These are phyloP conservation scores for Psettodes erumei DNA, from an alignment of 2,113 vertebrate genomes.

Conservation along the genomic window DNA sequence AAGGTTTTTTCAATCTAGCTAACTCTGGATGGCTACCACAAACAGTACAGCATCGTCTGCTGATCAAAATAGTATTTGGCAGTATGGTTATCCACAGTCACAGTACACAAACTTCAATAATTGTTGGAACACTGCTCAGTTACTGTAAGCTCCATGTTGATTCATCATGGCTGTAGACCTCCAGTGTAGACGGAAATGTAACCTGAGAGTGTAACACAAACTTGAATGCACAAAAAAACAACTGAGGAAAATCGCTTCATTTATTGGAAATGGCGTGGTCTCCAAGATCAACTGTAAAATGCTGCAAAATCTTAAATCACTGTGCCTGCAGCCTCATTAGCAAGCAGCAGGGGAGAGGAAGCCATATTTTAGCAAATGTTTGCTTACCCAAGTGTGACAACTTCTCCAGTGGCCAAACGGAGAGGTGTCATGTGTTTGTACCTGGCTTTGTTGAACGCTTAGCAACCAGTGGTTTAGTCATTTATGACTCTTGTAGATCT, in stretches of 20 bases:
- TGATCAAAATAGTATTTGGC: conserved; percentile 27
- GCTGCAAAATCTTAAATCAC: conserved; percentile 38
- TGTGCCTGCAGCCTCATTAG: conserved; percentile 58
- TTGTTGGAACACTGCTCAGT: conserved; percentile 31
- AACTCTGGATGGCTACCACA: conserved; percentile 3
- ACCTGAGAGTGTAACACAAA: conserved; percentile 46
- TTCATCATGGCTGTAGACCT: conserved; percentile 38
- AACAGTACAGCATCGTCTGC: conserved; percentile 15
- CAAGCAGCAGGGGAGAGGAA: conserved; percentile 31
- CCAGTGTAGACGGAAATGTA: conserved; percentile 33
- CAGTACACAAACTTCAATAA: conserved; percentile 30
- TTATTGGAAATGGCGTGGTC: conserved; percentile 32
- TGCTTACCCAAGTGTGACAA: conserved; percentile 58
- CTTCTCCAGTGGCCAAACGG: conserved; percentile 52
- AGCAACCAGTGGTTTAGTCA: conserved; percentile 49
- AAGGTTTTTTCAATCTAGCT: conserved; percentile 17
- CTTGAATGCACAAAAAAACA: conserved; percentile 12
- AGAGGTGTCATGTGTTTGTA: conserved; percentile 58
- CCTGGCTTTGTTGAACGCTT: conserved; percentile 54
- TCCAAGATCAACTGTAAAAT: conserved; percentile 48
- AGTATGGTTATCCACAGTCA: conserved; percentile 9
- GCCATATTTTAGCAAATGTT: conserved; percentile 65
- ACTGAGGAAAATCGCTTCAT: conserved; percentile 28
- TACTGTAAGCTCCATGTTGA: conserved; percentile 40
- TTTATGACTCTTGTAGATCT: conserved; percentile 45